Evolutionary conservation across 2,888 invertebrate genomes (phyloP).

Genomic region (Leptopilina myrica): DNA sequence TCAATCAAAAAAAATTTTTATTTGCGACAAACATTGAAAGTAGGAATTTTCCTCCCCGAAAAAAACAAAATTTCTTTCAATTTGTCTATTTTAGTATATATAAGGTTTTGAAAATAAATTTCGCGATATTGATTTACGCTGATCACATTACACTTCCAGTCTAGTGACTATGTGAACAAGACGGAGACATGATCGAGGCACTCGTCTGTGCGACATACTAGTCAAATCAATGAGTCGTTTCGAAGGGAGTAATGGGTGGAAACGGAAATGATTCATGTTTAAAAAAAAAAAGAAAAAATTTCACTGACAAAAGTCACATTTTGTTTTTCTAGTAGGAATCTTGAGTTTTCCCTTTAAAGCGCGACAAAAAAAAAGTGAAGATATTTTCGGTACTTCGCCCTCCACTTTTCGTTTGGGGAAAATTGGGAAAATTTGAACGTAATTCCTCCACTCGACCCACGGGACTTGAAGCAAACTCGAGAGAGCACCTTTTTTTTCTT

Average conservation of each 20-base stretch:
- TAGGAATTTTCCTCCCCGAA: no score
- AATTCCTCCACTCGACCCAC: background rate
- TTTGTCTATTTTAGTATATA: conserved; percentile 3
- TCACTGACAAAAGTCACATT: conserved; percentile 44
- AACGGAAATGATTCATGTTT: conserved; percentile 48
- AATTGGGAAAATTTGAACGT: conserved; percentile 4
- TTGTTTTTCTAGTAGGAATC: background rate
- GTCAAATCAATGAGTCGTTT: conserved; percentile 57
- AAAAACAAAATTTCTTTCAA: background rate
- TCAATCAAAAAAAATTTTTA: no score
- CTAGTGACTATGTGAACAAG: conserved; percentile 21
- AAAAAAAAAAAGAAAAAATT: conserved; percentile 6
- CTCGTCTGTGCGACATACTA: conserved; percentile 44
- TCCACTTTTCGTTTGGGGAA: background rate
- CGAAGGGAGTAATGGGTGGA: conserved; percentile 52
- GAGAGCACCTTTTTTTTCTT: no score
- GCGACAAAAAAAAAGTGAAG: background rate
- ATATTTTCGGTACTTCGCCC: background rate
- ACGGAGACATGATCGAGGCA: conserved; percentile 9
- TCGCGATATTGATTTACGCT: background rate
- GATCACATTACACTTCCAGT: conserved; percentile 24
- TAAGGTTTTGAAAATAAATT: background rate
- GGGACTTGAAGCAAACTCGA: background rate
- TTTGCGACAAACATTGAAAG: no score
- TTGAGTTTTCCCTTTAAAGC: no score